Base-by-base conservation (phyloP, 2,888 invertebrate genomes). In the Agrotis puta region DNA sequence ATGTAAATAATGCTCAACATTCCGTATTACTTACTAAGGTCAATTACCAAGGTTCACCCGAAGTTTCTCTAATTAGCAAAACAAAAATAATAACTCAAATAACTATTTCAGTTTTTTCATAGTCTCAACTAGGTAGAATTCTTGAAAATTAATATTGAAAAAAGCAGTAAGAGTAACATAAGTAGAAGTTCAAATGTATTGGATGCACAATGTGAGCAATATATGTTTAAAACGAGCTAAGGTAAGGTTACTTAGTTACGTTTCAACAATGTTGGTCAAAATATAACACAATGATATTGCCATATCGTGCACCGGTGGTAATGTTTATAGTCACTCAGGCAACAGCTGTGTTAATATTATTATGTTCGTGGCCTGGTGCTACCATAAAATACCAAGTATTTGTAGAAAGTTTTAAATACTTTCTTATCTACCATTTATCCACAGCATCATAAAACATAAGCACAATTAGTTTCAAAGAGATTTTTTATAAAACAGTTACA, bases 121-220 rank as follows among this genome's bases (percentile, higher is more conserved):
- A 45, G 47, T 62, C 47, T 67, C 45, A 63, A 53, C 18, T 59
- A 71, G 63, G 66, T 70, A 57, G 47, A 24, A n/a, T n/a, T n/a
- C n/a, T n/a, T n/a, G n/a, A n/a, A 27, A 33, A 47, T 59, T 65
- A 14, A 20, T 54, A 64, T 61, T 16, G 2, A 61, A 53, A 47
- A 65, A 71, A 59, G 58, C 74, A 43, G n/a, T 45, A 57, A 45
- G 11, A 64, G 71, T 61, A 85, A 85, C 78, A 81, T 75, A 80
- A 85, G 87, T 87, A 89, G 87, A 87, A 89, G 90, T 88, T 89
- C 89, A 88, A 86, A 78, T 74, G 57, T 75, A 79, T 75, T 70
- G 59, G 74, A 84, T 85, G 84, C 88, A 88, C 88, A 88, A 88
- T 85, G 80, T 76, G 74, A 66, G 77, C 86, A 84, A 81, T 78